Evolutionary conservation across 2,888 invertebrate genomes (phyloP), one percentile per base, ranked within the genome.

Genomic region (Leptogaster cylindrica): DNA sequence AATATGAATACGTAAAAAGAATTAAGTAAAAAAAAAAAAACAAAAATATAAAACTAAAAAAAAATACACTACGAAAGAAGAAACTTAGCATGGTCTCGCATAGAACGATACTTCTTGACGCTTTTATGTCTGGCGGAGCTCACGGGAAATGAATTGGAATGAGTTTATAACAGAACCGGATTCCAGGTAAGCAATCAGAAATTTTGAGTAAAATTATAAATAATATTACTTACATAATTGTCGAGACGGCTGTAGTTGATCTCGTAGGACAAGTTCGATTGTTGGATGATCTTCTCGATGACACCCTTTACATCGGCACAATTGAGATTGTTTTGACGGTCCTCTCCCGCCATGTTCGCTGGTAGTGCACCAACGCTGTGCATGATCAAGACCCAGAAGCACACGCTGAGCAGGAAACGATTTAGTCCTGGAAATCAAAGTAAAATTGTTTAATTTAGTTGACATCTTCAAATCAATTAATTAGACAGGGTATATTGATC

Each of bases 361-460:
- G 65, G 65, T 41, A 41, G n/a, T 28, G 65, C 65, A 12, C 52
- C 51, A 28, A 67, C 64, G 28, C 55, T 69, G 67, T 70, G 68
- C 63, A 67, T 27, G 52, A 70, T 61, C 51, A 68, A 55, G 28
- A 70, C 44, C 67, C 70, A 68, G 65, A 70, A 55, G 39, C 63
- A 70, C 28, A 70, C 55, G 46, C 63, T 67, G 44, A 70, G 31
- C 25, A 70, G 12, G 51, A 70, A 64, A 63, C 65, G 68, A 65
- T 63, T 70, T 67, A 70, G 44, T 61, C 69, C 70, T 70, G 68
- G 1, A 66, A 68, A 18, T 25, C 12, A n/a, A n/a, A n/a, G n/a
- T n/a, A n/a, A n/a, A n/a, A n/a, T n/a, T n/a, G n/a, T n/a, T n/a
- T n/a, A n/a, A n/a, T n/a, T n/a, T n/a, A n/a, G n/a, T n/a, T n/a